A percentile compares a stretch with the other conserved stretches of the same genome.
phyloP scores from a whole-genome alignment of 2,888 invertebrate species.

The Drosophila mimica region DNA sequence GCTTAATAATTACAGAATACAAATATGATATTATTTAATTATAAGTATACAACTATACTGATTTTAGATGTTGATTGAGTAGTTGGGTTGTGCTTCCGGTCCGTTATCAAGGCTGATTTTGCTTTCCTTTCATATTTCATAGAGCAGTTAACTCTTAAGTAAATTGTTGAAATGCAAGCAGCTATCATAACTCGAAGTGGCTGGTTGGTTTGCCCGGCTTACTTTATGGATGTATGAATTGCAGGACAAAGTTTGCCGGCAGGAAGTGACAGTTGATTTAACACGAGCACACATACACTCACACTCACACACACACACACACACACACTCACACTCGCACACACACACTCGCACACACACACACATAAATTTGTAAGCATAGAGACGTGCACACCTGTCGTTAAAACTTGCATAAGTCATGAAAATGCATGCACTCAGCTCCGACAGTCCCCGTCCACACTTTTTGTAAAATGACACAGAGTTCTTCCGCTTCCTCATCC shows the following conservation, averaged over 20 bases:
- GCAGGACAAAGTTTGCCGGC: slow-evolving; percentile 72
- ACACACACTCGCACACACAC: slow-evolving; percentile 26
- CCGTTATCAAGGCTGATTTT: slow-evolving; percentile 16
- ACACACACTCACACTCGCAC: slow-evolving; percentile 3
- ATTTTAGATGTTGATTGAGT: neutral
- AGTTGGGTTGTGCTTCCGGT: slow-evolving; percentile 8
- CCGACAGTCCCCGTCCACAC: slow-evolving; percentile 33
- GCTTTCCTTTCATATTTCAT: slow-evolving; percentile 8
- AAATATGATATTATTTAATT: neutral
- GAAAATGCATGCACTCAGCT: slow-evolving; percentile 63
- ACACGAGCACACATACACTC: slow-evolving; percentile 52
- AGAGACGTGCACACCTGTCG: slow-evolving; percentile 73
- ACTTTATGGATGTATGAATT: slow-evolving; percentile 7
- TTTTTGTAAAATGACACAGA: slow-evolving; percentile 31
- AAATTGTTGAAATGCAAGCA: slow-evolving; percentile 66
- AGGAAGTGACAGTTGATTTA: slow-evolving; percentile 78
- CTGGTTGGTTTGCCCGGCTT: slow-evolving; percentile 12
- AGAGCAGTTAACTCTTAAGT: slow-evolving; percentile 57
- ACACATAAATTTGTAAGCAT: slow-evolving; percentile 7
- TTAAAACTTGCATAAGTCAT: slow-evolving; percentile 78
- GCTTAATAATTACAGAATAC: neutral
- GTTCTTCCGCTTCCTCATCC: slow-evolving; percentile 27
- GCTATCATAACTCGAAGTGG: slow-evolving; percentile 70
- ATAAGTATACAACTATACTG: neutral
- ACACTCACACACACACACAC: slow-evolving; percentile 3